Base-by-base conservation (phyloP, 2,797 vertebrate species). In the Microctenopoma stevenorrisi region DNA sequence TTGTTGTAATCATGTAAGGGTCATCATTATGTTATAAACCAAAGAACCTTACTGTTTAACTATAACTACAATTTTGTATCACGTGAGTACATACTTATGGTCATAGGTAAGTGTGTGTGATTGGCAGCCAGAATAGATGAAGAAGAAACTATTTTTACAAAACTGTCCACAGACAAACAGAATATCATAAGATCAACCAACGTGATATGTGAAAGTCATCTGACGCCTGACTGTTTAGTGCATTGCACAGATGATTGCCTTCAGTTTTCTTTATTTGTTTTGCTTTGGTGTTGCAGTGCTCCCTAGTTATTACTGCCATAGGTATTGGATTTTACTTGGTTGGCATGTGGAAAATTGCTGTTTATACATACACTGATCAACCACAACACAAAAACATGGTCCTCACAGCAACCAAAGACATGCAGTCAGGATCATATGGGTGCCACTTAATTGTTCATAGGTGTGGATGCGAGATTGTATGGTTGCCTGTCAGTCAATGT, bases 131-230 rank as follows among this genome's bases (percentile, higher is more conserved):
- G 54, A 44, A 44, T 7, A 7, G 9, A 38, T 11, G 37, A 55
- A 12, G 54, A 51, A 54, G 12, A 43, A 30, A 57, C 38, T 10
- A 33, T 50, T 55, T 53, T 25, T 33, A 14, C 7, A 47, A 68
- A 64, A n/a, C 33, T 25, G 25, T 46, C 30, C 26, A 22, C 22
- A 51, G 59, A 75, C 5, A 28, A 15, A n/a, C 25, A 48, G 28
- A 60, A 42, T 40, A n/a, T 35, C 30, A 52, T 25, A 33, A 33
- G 35, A 30, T 33, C 43, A 26, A 4, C 26, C 15, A 13, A 40
- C 38, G 13, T 40, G 22, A 48, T 22, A 40, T 40, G 35, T 40
- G 2, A 14, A 22, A 28, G 46, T 38, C 35, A n/a, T 50, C 10
- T 42, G 25, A 42, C 26, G 46, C 26, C 28, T 42, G 62, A 25